phyloP scores from a whole-genome alignment of 2,113 vertebrate species.

The Leucosticte australis region DNA sequence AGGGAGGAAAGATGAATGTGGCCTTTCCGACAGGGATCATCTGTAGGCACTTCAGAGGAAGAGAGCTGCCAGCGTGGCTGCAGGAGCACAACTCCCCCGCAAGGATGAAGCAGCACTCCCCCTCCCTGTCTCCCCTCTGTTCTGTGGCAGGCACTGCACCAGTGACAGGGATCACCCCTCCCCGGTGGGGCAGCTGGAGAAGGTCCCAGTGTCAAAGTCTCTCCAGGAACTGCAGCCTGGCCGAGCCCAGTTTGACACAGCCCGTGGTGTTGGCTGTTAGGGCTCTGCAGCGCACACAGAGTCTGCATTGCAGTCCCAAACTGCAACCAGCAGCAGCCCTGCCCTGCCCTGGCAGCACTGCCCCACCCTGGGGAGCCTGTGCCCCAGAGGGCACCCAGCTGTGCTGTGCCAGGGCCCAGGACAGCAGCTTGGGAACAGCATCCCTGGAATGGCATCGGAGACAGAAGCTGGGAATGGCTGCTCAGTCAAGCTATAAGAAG shows the following conservation, averaged over 20 bases:
- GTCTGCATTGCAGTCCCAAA: conserved; percentile 53
- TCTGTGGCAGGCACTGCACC: not conserved
- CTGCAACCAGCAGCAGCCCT: conserved; percentile 26
- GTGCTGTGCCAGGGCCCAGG: not conserved
- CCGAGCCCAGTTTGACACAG: not conserved
- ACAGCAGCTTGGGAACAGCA: not conserved
- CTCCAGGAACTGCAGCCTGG: not conserved
- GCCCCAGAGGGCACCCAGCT: not conserved
- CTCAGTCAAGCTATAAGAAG: not conserved
- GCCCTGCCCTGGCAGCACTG: conserved; percentile 7
- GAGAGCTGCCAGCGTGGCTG: not conserved
- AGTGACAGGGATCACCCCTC: not conserved
- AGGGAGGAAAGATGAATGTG: not conserved
- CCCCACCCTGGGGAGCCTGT: not conserved
- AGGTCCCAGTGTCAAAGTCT: not conserved
- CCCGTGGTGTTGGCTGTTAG: not conserved
- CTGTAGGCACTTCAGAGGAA: not conserved
- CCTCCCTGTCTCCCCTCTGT: not conserved
- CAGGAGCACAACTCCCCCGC: not conserved
- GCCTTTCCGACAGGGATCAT: not conserved
- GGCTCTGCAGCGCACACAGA: conserved; percentile 35
- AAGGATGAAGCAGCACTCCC: not conserved
- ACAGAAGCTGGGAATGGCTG: not conserved
- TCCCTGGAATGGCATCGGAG: fast-evolving
- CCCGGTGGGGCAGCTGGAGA: not conserved